Evolutionary conservation across 2,113 vertebrate genomes (phyloP), one percentile per base, ranked within the genome.

Genomic region (Entelurus aequoreus): DNA sequence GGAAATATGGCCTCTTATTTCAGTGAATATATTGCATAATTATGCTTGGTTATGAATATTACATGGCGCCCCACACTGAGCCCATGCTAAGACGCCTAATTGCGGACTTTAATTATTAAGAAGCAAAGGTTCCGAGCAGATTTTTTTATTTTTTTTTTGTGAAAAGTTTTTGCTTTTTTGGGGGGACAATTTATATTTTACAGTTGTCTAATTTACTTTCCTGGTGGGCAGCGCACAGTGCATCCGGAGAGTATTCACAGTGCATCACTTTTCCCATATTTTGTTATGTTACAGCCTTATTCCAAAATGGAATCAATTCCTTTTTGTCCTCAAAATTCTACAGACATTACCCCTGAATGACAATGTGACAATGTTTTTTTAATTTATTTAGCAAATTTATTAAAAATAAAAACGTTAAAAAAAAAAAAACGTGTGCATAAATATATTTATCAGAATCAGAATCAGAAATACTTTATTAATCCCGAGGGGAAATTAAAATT

Each of bases 61-160:
- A 65, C 81, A 91, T 90, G 77, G 70, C 78, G 72, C 74, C 83
- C 83, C 84, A 87, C 81, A 86, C 82, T 87, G 87, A 88, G 84
- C 69, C 71, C 86, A 90, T 73, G 76, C 81, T 90, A 85, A 83
- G 85, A 91, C 85, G 81, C 84, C 81, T 91, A 92, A 93, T 89
- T 86, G 88, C 85, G 35, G 68, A 79, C 81, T 90, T 93, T 91
- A 93, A 93, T 92, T 92, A 91, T 93, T 94, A 89, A 93, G 83
- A 88, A 86, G 83, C 81, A 90, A 86, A 88, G 86, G 87, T 91
- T 87, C 89, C 86, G 74, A 63, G 8, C 83, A 79, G 83, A 28
- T 28, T 28, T 28, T 2, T 28, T 28, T 19, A 19, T 10, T 46
- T 86, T 72, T 91, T 87, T 76, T 91, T 88, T 87, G 81, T 81